Base-by-base conservation (phyloP, 2,797 vertebrate genomes). In the Rhynchotus rufescens region DNA sequence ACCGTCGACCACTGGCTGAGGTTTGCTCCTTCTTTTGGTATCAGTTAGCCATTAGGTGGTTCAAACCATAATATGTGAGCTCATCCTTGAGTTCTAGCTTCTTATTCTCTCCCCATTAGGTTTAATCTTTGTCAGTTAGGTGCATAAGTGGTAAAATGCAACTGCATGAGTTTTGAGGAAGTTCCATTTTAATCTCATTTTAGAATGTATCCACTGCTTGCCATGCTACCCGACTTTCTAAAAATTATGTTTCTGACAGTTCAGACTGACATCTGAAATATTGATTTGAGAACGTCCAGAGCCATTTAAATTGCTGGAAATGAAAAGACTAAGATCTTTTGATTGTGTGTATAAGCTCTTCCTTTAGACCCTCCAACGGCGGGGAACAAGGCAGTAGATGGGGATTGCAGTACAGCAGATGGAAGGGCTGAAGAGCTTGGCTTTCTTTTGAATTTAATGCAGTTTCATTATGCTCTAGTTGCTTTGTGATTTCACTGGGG, bases 401-500 rank as follows among this genome's bases (percentile, higher is more conserved):
- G 30, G 7, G 44, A 30, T 21, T 71, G 9, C 68, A 62, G 45
- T 6, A 2, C 7, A 44, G 36, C 54, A 83, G 34, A 44, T 87
- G 11, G 54, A 86, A 73, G 16, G 44, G 42, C 45, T 79, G 60
- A 90, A 66, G 60, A 83, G 71, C 7, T 30, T 80, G 20, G 16
- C 56, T 65, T 83, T 87, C 60, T 80, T 9, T 68, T 57, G 56
- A 54, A 87, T 87, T 91, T 91, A 84, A 62, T 93, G 72, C 64
- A 81, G 49, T 80, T 93, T 85, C 28, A 22, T 95, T 92, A 75
- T 92, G 77, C 75, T 93, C 69, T 93, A 72, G 69, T 89, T 86
- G 57, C 42, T 19, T 59, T 81, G 30, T 72, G 57, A 77, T 75
- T 89, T 88, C 57, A 60, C 77, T 69, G 47, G 60, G 26, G 34